Conservation (phyloP, 2,888 invertebrate species). For the Volucella inanis region DNA sequence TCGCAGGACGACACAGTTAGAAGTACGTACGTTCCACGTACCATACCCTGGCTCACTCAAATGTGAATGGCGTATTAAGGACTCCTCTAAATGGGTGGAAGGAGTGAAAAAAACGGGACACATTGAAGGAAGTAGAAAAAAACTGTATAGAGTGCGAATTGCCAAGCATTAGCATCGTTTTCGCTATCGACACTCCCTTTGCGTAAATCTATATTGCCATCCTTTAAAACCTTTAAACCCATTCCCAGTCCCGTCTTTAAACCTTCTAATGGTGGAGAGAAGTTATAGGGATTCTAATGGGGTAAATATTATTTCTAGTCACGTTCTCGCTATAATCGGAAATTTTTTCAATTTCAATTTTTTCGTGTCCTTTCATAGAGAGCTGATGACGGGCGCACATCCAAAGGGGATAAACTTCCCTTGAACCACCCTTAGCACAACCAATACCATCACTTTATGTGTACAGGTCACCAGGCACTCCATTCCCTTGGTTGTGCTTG, state of each 20-base stretch:
- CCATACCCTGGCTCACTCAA: constrained; percentile 37
- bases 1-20: constrained; percentile 45
- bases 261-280: too few relatives aligned
- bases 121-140: not conserved
- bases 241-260: not conserved
- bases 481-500: constrained; percentile 6
- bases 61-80: constrained; percentile 60
- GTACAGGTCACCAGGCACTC: constrained; percentile 17
- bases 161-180: constrained; percentile 60
- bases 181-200: constrained; percentile 32
- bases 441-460: constrained; percentile 5
- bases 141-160: constrained; percentile 49
- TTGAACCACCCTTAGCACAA: not conserved
- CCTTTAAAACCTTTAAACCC: not conserved
- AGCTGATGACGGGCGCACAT: constrained; percentile 33
- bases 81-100: constrained; percentile 30
- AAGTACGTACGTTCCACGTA: not conserved
- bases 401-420: constrained; percentile 4
- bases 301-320: constrained; percentile 71
- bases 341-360: constrained; percentile 66
- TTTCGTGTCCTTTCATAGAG: constrained; percentile 27
- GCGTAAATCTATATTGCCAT: constrained; percentile 1
- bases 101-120: not conserved
- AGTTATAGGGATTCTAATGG: constrained; percentile 26
- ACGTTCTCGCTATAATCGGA: constrained; percentile 65